A percentile compares a stretch with the other conserved stretches of the same genome.
These are phyloP conservation scores for Salminus brasiliensis DNA, from an alignment of 2,113 vertebrate genomes.

Conservation along the genomic window DNA sequence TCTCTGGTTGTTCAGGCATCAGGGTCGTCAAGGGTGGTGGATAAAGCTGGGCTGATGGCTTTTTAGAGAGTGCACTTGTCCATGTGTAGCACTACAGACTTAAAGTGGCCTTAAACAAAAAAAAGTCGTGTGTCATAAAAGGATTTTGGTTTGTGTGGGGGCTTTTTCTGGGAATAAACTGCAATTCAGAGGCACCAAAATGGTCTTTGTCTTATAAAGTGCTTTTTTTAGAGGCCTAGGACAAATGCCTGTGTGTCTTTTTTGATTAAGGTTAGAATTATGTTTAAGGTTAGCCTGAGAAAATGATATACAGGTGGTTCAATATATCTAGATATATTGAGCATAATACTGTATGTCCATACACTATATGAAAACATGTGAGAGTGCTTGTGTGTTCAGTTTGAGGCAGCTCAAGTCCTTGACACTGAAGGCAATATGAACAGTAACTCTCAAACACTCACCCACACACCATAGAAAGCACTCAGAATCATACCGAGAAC, in stretches of 20 bases:
- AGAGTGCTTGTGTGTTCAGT: constrained; percentile 1
- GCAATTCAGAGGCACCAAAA: no score
- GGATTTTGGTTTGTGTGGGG: not conserved
- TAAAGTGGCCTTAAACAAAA: constrained; percentile 36
- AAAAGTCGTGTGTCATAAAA: not conserved
- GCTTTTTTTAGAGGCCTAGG: no score
- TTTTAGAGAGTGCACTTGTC: constrained; percentile 63
- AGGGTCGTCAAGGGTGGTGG: not conserved
- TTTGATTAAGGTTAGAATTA: no score
- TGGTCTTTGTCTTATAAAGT: no score
- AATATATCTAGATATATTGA: no score
- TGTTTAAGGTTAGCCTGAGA: no score
- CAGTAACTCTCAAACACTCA: not conserved
- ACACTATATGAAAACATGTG: no score
- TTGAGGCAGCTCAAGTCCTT: not conserved
- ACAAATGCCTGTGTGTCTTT: no score
- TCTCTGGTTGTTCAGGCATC: not conserved
- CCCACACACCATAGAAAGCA: not conserved
- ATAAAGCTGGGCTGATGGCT: constrained; percentile 60
- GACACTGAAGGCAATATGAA: constrained; percentile 12
- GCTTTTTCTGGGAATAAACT: no score
- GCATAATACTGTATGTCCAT: no score
- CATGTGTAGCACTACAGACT: constrained; percentile 51
- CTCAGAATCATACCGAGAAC: constrained; percentile 3
- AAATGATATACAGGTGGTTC: no score